phyloP scores from a whole-genome alignment of 2,888 invertebrate species.

The Nymphalis polychloros region DNA sequence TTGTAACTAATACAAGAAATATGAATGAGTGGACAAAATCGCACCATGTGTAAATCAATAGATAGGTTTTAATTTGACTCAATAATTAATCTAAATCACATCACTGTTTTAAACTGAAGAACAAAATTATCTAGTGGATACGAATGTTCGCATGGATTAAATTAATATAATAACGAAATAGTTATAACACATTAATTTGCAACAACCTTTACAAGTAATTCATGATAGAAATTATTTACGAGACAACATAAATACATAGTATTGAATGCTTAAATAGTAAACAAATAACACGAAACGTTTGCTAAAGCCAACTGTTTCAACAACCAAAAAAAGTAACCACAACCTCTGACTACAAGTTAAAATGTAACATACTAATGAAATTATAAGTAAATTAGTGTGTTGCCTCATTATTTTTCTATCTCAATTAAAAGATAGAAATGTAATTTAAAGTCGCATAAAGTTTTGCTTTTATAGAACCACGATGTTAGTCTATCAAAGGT shows the following conservation, averaged over 20 bases:
- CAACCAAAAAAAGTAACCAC: background rate
- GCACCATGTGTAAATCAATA: no score
- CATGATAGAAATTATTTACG: no score
- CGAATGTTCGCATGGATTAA: no score
- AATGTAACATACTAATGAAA: slow-evolving; percentile 22
- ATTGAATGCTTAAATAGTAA: background rate
- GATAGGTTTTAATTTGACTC: no score
- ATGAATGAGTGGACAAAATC: no score
- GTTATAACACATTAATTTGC: no score
- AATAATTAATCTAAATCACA: no score
- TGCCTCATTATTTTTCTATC: slow-evolving; percentile 11
- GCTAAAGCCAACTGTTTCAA: background rate
- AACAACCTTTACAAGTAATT: no score
- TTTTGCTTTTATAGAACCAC: background rate
- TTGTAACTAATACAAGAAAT: no score
- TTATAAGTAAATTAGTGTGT: slow-evolving; percentile 20
- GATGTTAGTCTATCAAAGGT: background rate
- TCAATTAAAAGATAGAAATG: background rate
- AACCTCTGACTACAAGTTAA: background rate
- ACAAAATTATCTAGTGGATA: no score
- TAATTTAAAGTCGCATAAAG: slow-evolving; percentile 1
- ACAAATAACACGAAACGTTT: background rate
- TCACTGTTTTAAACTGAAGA: no score
- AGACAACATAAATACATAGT: background rate
- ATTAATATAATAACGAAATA: no score